These are phyloP conservation scores for Calliopsis andreniformis DNA, from an alignment of 1,140 invertebrate genomes.

Conservation along the genomic window DNA sequence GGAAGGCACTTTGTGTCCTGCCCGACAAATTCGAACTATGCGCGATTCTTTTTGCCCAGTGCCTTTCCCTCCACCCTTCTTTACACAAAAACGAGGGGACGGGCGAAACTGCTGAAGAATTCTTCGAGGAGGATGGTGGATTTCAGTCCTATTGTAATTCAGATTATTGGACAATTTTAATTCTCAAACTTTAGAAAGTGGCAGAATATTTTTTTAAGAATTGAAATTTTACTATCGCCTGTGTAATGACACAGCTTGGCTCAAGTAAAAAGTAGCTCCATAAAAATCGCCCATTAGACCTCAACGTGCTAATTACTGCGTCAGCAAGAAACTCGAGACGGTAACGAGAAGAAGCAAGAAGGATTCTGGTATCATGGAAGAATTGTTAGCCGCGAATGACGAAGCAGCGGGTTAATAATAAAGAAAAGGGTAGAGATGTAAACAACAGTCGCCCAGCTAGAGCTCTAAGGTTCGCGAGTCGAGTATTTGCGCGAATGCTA, in stretches of 20 bases:
- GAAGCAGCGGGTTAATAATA: not conserved
- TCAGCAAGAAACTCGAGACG: not conserved
- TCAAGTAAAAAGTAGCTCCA: no score
- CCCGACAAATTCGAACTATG: slow-evolving; percentile 56
- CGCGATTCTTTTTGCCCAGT: slow-evolving; percentile 44
- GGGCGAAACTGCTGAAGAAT: slow-evolving; percentile 27
- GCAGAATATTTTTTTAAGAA: no score
- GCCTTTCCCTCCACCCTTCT: slow-evolving; percentile 2
- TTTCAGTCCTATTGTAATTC: no score
- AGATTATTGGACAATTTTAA: no score
- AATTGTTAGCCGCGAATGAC: slow-evolving; percentile 14
- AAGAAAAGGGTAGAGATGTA: slow-evolving; percentile 11
- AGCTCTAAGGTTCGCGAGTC: not conserved
- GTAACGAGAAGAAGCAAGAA: not conserved
- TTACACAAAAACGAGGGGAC: slow-evolving; percentile 23
- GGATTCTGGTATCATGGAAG: not conserved
- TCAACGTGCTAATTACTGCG: no score
- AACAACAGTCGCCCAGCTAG: not conserved
- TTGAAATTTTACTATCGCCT: no score
- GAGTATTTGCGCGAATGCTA: slow-evolving; percentile 46
- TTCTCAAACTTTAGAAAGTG: no score
- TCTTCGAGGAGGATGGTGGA: not conserved
- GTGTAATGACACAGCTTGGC: no score
- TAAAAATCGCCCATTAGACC: no score
- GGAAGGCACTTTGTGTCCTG: slow-evolving; percentile 62